phyloP scores from a whole-genome alignment of 2,888 invertebrate genomes.

The Globia sparganii region DNA sequence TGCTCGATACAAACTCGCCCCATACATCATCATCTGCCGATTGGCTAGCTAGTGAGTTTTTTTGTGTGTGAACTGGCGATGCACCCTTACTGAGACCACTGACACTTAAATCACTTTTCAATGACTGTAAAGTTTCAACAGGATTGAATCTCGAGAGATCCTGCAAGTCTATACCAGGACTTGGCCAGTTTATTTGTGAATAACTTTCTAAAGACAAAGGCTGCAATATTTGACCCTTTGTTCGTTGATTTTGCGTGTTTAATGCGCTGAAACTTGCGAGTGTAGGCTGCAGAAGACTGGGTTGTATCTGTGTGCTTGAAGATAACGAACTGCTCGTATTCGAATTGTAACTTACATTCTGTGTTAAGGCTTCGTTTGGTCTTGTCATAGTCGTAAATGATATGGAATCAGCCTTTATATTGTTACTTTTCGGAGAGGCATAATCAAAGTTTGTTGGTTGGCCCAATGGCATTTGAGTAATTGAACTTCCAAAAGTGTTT shows the following conservation, averaged over 20 bases:
- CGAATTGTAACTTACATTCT: conserved; percentile 65
- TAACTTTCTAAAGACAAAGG: conserved; percentile 87
- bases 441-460: conserved; percentile 68
- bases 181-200: conserved; percentile 92
- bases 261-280: conserved; percentile 64
- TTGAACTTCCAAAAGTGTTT: conserved; percentile 55
- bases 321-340: conserved; percentile 64
- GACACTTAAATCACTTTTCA: conserved; percentile 82
- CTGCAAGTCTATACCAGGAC: conserved; percentile 90
- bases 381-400: conserved; percentile 69
- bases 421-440: conserved; percentile 70
- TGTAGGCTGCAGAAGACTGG: conserved; percentile 79
- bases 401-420: conserved; percentile 77
- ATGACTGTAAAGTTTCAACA: conserved; percentile 85
- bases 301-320: conserved; percentile 52
- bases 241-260: conserved; percentile 74
- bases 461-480: conserved; percentile 65
- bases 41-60: conserved; percentile 70
- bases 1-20: conserved; percentile 91
- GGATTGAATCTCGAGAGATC: conserved; percentile 88
- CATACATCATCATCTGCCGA: conserved; percentile 90
- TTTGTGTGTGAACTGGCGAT: conserved; percentile 81
- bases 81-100: conserved; percentile 79
- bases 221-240: conserved; percentile 86
- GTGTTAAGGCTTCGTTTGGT: conserved; percentile 70